A percentile compares a stretch with the other conserved stretches of the same genome.
Evolutionary conservation across 2,113 vertebrate genomes (phyloP).

Genomic region (Bagarius yarrelli): DNA sequence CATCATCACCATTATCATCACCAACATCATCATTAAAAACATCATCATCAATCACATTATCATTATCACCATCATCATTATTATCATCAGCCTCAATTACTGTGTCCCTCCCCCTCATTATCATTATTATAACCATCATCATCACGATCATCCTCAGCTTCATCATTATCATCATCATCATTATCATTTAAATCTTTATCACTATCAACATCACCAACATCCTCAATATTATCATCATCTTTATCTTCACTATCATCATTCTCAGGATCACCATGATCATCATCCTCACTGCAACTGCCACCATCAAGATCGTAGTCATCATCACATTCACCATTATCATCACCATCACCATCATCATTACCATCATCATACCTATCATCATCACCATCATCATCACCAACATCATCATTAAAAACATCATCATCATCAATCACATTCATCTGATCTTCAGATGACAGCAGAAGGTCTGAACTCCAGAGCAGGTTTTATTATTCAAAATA

Average conservation of each 20-base stretch:
- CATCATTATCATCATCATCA: too few relatives aligned
- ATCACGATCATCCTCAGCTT: too few relatives aligned
- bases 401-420: too few relatives aligned
- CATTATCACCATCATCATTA: not conserved
- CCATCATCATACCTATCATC: not conserved
- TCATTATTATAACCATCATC: not conserved
- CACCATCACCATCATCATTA: not conserved
- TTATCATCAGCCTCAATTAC: not conserved
- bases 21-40: not conserved
- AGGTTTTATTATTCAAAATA: too few relatives aligned
- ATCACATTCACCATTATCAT: not conserved
- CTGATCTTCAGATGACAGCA: too few relatives aligned
- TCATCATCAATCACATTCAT: not conserved
- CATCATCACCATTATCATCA: not conserved
- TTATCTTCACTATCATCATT: not conserved
- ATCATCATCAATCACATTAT: not conserved
- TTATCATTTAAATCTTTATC: too few relatives aligned
- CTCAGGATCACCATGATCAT: not conserved
- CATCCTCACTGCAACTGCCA: too few relatives aligned
- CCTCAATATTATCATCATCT: not conserved
- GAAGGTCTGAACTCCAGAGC: too few relatives aligned
- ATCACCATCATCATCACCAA: not conserved
- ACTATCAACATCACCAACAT: too few relatives aligned
- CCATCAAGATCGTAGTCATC: not conserved
- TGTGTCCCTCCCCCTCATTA: not conserved